A percentile compares a stretch with the other conserved stretches of the same genome.
Conservation (phyloP, 2,797 vertebrate genomes). For the Poecilia gillii region DNA sequence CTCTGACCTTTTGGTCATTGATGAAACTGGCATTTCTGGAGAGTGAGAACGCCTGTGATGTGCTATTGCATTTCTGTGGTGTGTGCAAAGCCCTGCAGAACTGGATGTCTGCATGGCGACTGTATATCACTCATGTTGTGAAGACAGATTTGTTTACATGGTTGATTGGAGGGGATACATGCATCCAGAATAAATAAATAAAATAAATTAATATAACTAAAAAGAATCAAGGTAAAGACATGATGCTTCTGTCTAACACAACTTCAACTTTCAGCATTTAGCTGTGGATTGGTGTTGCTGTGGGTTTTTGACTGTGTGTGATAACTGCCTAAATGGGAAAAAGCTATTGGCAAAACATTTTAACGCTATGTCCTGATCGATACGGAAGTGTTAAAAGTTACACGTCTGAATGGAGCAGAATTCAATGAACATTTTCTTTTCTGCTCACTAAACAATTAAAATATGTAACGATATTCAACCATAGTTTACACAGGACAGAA, state of each 20-base stretch:
- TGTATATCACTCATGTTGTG: not conserved
- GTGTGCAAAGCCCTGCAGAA: conserved; percentile 7
- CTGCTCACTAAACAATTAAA: not conserved
- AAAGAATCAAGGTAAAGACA: not conserved
- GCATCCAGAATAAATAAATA: not conserved
- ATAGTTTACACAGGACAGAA: not conserved
- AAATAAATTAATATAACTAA: not conserved
- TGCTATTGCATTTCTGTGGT: not conserved
- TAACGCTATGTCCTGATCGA: too few relatives aligned
- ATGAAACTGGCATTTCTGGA: conserved; percentile 39
- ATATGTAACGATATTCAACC: not conserved
- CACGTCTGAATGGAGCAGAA: not conserved
- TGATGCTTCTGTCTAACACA: not conserved
- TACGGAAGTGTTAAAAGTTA: not conserved
- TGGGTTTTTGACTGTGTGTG: too few relatives aligned
- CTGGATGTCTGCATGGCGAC: conserved; percentile 4
- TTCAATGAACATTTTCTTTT: not conserved
- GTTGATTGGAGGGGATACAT: not conserved
- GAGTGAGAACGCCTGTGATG: conserved; percentile 4
- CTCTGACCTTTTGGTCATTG: conserved; percentile 17
- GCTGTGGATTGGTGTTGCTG: too few relatives aligned
- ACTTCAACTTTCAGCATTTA: not conserved
- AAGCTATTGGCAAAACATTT: not conserved
- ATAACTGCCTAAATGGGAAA: too few relatives aligned
- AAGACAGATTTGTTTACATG: not conserved